Evolutionary conservation across 2,113 vertebrate genomes (phyloP).

Genomic region (Anolis sagrei): DNA sequence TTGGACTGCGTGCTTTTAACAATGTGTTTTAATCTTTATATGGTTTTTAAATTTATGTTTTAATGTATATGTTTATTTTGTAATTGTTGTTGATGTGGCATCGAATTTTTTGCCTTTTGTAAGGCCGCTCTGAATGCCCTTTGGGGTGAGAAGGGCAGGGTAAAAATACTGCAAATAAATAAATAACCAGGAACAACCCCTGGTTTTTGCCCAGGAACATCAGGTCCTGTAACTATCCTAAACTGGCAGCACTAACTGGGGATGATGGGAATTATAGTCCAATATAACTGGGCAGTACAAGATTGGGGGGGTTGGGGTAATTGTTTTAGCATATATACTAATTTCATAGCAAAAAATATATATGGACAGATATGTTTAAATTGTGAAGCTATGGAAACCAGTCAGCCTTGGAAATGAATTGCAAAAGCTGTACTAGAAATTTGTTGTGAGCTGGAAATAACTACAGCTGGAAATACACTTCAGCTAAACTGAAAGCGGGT

Average conservation of each 20-base stretch:
- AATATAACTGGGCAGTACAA: not conserved
- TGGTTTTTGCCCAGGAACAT: not conserved
- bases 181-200: no score
- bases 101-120: no score
- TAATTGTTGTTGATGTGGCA: no score
- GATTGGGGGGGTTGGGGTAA: not conserved
- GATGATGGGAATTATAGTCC: not conserved
- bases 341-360: not conserved
- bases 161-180: no score
- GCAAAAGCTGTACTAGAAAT: not conserved
- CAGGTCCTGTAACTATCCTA: not conserved
- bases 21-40: no score
- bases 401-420: not conserved
- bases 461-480: not conserved
- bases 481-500: conserved; percentile 10
- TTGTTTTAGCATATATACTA: not conserved
- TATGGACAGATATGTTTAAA: not conserved
- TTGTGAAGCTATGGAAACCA: not conserved
- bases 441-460: not conserved
- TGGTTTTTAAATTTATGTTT: no score
- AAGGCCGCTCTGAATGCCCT: no score
- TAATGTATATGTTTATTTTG: no score
- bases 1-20: no score
- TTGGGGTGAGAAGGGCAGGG: no score
- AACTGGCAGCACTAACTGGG: not conserved